Conservation (phyloP, 2,113 vertebrate species). For the Vulpes lagopus region DNA sequence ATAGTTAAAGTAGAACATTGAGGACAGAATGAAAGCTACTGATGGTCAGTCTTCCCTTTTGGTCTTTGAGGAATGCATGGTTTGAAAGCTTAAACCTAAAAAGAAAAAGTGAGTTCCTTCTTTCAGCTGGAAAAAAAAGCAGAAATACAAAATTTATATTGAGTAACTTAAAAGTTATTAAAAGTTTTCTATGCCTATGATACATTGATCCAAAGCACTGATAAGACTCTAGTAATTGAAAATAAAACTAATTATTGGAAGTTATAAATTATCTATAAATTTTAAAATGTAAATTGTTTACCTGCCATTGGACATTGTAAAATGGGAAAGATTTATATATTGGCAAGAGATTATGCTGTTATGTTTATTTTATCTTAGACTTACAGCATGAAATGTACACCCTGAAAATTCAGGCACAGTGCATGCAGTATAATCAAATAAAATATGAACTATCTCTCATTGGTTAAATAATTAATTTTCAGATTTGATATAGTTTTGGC, state of each 20-base stretch:
- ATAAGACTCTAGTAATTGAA: neutral
- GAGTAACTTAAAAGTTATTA: neutral
- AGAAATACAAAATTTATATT: neutral
- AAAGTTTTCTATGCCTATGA: neutral
- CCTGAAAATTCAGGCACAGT: neutral
- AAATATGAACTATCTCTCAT: constrained; percentile 21
- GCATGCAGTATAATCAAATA: neutral
- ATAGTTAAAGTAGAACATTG: neutral
- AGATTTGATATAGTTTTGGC: constrained; percentile 20
- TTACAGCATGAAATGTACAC: neutral
- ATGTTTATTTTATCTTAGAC: constrained; percentile 9
- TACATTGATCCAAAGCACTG: neutral
- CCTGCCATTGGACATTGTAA: neutral
- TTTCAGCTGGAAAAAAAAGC: neutral
- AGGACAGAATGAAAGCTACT: neutral
- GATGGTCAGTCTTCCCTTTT: neutral
- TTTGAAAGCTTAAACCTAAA: neutral
- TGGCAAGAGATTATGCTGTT: neutral
- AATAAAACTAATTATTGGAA: neutral
- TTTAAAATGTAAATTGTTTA: constrained; percentile 42
- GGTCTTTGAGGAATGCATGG: neutral
- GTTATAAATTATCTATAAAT: neutral
- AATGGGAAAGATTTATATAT: neutral
- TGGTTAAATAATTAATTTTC: constrained; percentile 1
- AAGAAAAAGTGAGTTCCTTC: neutral